A percentile compares a stretch with the other conserved stretches of the same genome.
These are phyloP conservation scores for Blastomussa wellsi DNA, from an alignment of 92 coral and sea anemone genomes.

Conservation along the genomic window DNA sequence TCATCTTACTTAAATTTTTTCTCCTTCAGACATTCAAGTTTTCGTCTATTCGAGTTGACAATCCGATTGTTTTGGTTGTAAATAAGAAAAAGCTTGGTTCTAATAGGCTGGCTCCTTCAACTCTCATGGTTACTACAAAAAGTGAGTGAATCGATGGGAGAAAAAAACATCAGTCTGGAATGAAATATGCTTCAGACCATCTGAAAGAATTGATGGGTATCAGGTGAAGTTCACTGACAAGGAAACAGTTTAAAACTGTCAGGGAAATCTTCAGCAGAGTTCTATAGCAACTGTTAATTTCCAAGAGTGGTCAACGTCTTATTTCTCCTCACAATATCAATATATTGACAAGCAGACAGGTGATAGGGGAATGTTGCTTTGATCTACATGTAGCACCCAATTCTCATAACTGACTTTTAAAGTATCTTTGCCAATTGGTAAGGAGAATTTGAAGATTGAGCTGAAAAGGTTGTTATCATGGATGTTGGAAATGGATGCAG, in stretches of 20 bases:
- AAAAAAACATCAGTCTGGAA: not conserved
- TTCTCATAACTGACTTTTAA: too few species aligned
- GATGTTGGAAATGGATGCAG: not conserved
- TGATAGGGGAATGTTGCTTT: not conserved
- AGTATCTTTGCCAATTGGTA: too few species aligned
- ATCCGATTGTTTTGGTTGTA: slow-evolving; percentile 92
- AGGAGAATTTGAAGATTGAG: not conserved
- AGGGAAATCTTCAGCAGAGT: not conserved
- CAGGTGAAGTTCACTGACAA: not conserved
- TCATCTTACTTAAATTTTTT: not conserved
- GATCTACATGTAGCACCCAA: too few species aligned
- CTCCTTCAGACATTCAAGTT: slow-evolving; percentile 75
- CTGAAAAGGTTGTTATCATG: not conserved
- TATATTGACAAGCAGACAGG: not conserved
- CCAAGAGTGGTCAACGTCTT: not conserved
- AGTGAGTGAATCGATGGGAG: slow-evolving; percentile 63
- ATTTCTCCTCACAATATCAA: not conserved
- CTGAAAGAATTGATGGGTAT: not conserved
- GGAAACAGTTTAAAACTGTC: not conserved
- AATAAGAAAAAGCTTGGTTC: slow-evolving; percentile 94
- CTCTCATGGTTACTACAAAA: slow-evolving; percentile 82
- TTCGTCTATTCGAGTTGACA: slow-evolving; percentile 85
- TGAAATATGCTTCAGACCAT: not conserved
- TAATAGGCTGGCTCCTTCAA: slow-evolving; percentile 84
- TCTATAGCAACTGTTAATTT: not conserved